Percentiles rank a stretch among this genome's conserved stretches.
Conservation (phyloP, 2,888 invertebrate genomes). For the Ormyrus rosae region DNA sequence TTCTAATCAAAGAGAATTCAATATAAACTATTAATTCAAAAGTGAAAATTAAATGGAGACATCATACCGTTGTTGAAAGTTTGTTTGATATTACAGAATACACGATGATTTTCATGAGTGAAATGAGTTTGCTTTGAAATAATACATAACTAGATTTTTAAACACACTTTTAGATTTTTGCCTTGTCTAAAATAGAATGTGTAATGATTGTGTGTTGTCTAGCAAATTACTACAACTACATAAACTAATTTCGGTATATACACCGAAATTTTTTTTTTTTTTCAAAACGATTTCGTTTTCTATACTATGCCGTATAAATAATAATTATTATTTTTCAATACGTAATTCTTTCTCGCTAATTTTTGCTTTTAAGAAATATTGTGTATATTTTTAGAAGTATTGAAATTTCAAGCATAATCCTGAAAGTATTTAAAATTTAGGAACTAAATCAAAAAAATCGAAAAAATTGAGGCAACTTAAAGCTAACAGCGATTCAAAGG, state of each 20-base stretch:
- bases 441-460: conserved; percentile 50
- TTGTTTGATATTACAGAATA: too few species aligned
- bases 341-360: too few species aligned
- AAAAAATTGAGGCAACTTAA: conserved; percentile 48
- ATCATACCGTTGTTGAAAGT: too few species aligned
- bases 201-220: too few species aligned
- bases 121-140: not conserved
- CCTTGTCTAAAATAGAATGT: not conserved
- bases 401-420: not conserved
- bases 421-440: conserved; percentile 49
- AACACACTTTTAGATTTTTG: not conserved
- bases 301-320: not conserved
- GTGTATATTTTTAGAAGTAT: not conserved
- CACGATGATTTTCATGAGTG: too few species aligned
- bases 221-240: too few species aligned
- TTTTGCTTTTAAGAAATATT: not conserved
- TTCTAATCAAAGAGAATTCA: too few species aligned
- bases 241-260: not conserved
- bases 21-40: too few species aligned
- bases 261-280: not conserved
- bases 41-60: too few species aligned
- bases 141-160: not conserved
- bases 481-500: conserved; percentile 43
- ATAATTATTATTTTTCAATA: too few species aligned
- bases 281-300: not conserved